Evolutionary conservation across 2,888 invertebrate species (phyloP), one percentile per base, ranked within the genome.

Genomic region (Nipponacmea schrenckii): DNA sequence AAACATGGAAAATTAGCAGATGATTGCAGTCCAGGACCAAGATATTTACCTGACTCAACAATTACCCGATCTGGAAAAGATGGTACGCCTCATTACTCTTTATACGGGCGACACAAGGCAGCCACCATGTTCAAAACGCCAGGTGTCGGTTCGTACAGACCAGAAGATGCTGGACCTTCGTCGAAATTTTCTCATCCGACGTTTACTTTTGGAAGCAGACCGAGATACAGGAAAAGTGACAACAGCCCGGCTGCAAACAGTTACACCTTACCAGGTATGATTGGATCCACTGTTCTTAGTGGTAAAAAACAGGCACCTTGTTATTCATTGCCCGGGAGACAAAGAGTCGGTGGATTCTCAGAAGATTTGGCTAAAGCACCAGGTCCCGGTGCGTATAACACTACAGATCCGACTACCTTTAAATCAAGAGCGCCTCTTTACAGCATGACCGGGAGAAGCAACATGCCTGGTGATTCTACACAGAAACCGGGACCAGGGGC

Each of bases 401-500:
- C 92, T 79, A 91, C 93, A 44, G 91, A 92, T 81, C 92, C 93
- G 67, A 91, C 92, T 74, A 84, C 86, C 48, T 89, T 90, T 85
- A 91, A 90, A 81, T 78, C 83, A 63, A 89, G 90, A 77, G 92
- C 95, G 31, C 97, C 97, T 0, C 92, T 94, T 77, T 97, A 95
- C 88, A 94, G 95, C 66, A 94, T 98, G 88, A 94, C 95, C 68
- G 93, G 94, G 67, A 92, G 96, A 74, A 94, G 93, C 83, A 92
- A 93, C 83, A 89, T 94, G 77, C 95, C 95, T 0, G 92, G 92
- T 10, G 95, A 96, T 89, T 93, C 94, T 77, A 93, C 94, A 64
- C 91, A 92, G 85, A 94, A 94, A 87, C 96, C 96, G 31, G 97
- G 97, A 79, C 97, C 97, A 72, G 97, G 96, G 82, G 95, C 95